Base-by-base conservation (phyloP, 2,113 vertebrate species). In the Grammomys dolichurus region DNA sequence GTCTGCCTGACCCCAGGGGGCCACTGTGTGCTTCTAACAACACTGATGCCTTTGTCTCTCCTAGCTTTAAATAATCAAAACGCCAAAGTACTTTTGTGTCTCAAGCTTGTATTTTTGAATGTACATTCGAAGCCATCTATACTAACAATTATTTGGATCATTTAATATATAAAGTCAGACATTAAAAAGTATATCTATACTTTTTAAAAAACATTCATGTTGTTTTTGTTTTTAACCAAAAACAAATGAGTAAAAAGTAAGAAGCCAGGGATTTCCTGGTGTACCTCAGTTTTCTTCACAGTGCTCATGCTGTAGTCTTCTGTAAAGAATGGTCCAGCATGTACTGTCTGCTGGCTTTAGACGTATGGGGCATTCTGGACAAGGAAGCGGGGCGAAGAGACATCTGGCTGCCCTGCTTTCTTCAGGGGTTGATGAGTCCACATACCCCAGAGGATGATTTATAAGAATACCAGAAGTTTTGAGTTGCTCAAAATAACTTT, bases 401-500 rank as follows among this genome's bases (percentile, higher is more conserved):
- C 36, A 1, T 31, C 24, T 28, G 2, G 0, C 60, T 24, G 10
- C 19, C 33, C 54, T 5, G 0, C 12, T 24, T 31, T 46, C 58
- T 67, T 56, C 43, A 33, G 48, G 9, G 31, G 9, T 5, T 58
- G 1, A 33, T 7, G 22, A 51, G 7, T 7, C 0, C 7, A 26
- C 58, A 22, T 1, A 10, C 48, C 65, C 26, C 5, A 19, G 43
- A 67, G 11, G 7, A 9, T 9, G 73, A 19, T 22, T 2, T 80
- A 8, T 36, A 72, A 31, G 19, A n/a, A 33, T 19, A 43, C 26
- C 19, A 31, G 31, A 90, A 33, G 58, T 43, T 77, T 16, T 10
- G 65, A 63, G 94, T 86, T 28, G 60, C 95, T 43, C 87, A 85
- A 89, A 93, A 97, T 77, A 43, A 67, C 31, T 36, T 22, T 48